Evolutionary conservation across 1,140 invertebrate genomes (phyloP), one percentile per base, ranked within the genome.

Genomic region (Drosophila seguyi): DNA sequence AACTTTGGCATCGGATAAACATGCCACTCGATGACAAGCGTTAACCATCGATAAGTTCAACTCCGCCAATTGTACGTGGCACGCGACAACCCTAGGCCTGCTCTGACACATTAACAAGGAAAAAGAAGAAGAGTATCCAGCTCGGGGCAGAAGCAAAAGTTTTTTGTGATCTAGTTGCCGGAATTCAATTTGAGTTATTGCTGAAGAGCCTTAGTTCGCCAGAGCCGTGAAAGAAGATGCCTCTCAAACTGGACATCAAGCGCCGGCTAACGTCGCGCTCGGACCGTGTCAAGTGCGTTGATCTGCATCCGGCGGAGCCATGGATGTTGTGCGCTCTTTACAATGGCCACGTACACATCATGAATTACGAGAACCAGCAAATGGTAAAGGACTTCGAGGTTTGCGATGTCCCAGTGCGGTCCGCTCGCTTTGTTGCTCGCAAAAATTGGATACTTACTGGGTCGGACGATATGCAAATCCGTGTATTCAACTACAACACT

Each of bases 401-500:
- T 6, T 99, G 99, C 93, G 98, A 99, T 90, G 92, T 99, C 18
- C 99, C 99, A 0, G 99, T 99, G 0, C 94, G 99, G 86, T 96
- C 98, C 6, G 98, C 98, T 0, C 98, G 98, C 86, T 99, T 99
- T 94, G 97, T 99, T 13, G 96, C 98, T 1, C 94, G 99, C 27
- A 99, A 99, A 92, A 99, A 99, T 93, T 99, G 99, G 99, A 96
- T 99, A 27, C 95, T 99, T 34, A 98, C 98, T 13, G 99, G 99
- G 36, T 99, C 99, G 0, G 98, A 98, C 95, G 98, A 98, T 92
- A 97, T 98, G 96, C 96, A 97, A 92, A 96, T 99, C 22, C 94
- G 99, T 63, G 96, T 99, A 8, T 99, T 98, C 93, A 99, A 99
- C 93, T 99, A 99, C 93, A 99, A 99, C 92, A 99, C 99, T 0